A percentile compares a stretch with the other conserved stretches of the same genome.
These are phyloP conservation scores for Phania funesta DNA, from an alignment of 2,888 invertebrate genomes.

Conservation along the genomic window DNA sequence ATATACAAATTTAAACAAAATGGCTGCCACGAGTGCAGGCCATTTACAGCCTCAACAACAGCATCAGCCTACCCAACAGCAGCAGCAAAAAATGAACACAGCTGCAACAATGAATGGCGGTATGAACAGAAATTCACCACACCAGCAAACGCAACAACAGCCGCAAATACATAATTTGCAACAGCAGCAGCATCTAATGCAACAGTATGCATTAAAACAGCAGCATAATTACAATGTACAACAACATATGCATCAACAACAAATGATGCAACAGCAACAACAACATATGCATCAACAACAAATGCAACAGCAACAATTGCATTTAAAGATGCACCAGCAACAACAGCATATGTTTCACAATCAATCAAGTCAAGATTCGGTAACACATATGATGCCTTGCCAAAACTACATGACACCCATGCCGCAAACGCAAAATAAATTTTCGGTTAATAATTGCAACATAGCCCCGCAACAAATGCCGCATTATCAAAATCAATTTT, in stretches of 20 bases:
- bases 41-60: constrained; percentile 74
- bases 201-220: constrained; percentile 67
- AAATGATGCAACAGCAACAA: constrained; percentile 58
- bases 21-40: constrained; percentile 81
- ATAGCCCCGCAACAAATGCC: constrained; percentile 60
- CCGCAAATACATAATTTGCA: constrained; percentile 71
- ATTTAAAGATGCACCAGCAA: constrained; percentile 62
- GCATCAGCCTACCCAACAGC: constrained; percentile 69
- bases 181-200: constrained; percentile 71
- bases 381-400: constrained; percentile 64
- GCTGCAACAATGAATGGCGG: constrained; percentile 71
- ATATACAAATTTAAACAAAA: constrained; percentile 65
- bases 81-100: constrained; percentile 75
- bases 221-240: constrained; percentile 71
- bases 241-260: constrained; percentile 69
- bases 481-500: constrained; percentile 61
- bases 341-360: constrained; percentile 61
- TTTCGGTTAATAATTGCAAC: constrained; percentile 63
- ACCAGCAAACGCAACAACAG: constrained; percentile 70
- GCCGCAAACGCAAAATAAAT: constrained; percentile 59
- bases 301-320: constrained; percentile 67
- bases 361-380: constrained; percentile 41
- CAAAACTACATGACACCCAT: constrained; percentile 65
- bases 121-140: constrained; percentile 68
- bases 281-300: constrained; percentile 69